Evolutionary conservation across 2,113 vertebrate genomes (phyloP), one percentile per base, ranked within the genome.

Genomic region (Lepisosteus osseus): DNA sequence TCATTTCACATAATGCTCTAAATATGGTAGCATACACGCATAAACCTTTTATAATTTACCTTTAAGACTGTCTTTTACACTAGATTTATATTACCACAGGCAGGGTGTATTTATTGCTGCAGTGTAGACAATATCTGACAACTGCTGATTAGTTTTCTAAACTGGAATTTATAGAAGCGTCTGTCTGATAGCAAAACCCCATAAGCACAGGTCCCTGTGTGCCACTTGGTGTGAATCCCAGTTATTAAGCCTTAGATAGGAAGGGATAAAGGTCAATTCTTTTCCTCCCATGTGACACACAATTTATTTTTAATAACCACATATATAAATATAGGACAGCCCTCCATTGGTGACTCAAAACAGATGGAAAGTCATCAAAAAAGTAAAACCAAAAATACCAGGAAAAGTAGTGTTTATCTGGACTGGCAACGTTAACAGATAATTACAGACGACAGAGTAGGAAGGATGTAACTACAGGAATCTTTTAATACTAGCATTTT

Each of bases 181-280:
- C 17, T 61, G 29, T 29, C 62, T 43, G 41, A 40, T 41, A 41
- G 41, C 41, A 65, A 40, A 65, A 12, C 17, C 41, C 17, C 62
- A 40, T 61, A 61, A 61, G 59, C 59, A 61, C 59, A 61, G 13
- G 59, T 29, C 59, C 17, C 3, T 2, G 29, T 65, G 62, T 65
- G 62, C 41, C 13, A 3, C 62, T 65, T 15, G 6, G 62, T 65
- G n/a, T 65, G 41, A 65, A 65, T 69, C 54, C 40, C 29, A 43
- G 68, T 55, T 56, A 69, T 69, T 55, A 69, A 57, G 68, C 57
- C 29, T 40, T 44, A 17, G 54, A 43, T 15, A 9, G 29, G 5
- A 40, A 70, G 55, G 11, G 15, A 56, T 56, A 69, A 69, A 69
- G 67, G 68, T 70, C 68, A 61, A 70, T 43, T 13, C 17, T 65